Evolutionary conservation across 2,113 vertebrate genomes (phyloP).

Genomic region (Gambusia affinis): DNA sequence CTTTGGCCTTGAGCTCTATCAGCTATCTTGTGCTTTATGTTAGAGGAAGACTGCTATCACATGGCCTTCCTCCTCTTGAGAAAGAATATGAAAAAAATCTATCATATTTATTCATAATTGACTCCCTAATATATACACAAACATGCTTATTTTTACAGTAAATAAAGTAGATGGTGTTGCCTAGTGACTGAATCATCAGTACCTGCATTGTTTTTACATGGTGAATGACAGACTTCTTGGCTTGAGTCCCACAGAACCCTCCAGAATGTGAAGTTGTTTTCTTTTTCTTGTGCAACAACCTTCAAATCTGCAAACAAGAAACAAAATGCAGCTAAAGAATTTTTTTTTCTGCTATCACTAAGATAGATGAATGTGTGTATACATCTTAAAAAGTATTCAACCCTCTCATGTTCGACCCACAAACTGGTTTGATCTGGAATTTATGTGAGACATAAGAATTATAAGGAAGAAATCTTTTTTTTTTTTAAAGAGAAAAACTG

Average conservation of each 20-base stretch:
- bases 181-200: conserved; percentile 73
- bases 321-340: neutral
- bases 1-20: conserved; percentile 55
- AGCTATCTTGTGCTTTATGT: conserved; percentile 43
- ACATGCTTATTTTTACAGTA: conserved; percentile 66
- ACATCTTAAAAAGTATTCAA: too few relatives aligned
- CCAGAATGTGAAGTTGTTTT: conserved; percentile 44
- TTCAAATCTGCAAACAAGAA: conserved; percentile 4
- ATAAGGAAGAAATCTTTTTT: neutral
- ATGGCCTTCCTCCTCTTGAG: conserved; percentile 44
- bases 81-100: conserved; percentile 62
- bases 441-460: neutral
- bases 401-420: neutral
- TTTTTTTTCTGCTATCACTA: neutral
- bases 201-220: conserved; percentile 69
- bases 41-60: conserved; percentile 46
- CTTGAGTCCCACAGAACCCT: conserved; percentile 46
- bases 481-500: too few relatives aligned
- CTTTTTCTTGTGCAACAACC: conserved; percentile 21
- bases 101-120: conserved; percentile 70
- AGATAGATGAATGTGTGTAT: neutral
- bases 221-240: conserved; percentile 56
- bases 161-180: conserved; percentile 77
- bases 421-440: neutral
- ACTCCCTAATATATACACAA: conserved; percentile 17